Conservation (phyloP, 2,797 vertebrate species). For the Glyptemys insculpta region DNA sequence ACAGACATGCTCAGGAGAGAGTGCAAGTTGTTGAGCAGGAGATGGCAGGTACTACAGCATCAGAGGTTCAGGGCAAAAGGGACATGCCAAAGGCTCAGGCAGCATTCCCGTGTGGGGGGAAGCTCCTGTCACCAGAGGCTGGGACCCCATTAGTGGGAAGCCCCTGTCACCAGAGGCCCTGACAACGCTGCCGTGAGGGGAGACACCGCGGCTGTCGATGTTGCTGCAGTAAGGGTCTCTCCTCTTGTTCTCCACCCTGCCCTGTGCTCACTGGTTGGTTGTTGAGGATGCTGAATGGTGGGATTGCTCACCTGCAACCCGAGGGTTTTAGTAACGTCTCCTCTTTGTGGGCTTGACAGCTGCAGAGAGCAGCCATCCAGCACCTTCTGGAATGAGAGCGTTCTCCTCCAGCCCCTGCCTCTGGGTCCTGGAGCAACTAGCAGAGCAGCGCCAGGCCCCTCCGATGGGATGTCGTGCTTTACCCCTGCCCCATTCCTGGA, state of each 20-base stretch:
- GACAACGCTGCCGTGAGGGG: not conserved
- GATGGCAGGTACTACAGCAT: conserved; percentile 62
- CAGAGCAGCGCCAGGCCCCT: not conserved
- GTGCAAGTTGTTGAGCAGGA: conserved; percentile 72
- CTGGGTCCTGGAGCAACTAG: conserved; percentile 56
- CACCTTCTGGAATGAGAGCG: conserved; percentile 54
- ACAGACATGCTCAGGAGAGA: conserved; percentile 78
- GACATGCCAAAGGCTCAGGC: fast-evolving
- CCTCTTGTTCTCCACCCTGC: not conserved
- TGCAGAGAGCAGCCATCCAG: not conserved
- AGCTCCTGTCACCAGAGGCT: not conserved
- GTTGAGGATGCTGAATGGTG: not conserved
- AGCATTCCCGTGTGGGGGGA: not conserved
- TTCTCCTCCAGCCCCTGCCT: conserved; percentile 83
- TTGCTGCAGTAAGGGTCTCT: not conserved
- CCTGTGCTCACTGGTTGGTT: not conserved
- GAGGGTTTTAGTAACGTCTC: not conserved
- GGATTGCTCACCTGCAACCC: not conserved
- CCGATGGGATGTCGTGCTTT: not conserved
- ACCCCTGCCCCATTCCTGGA: conserved; percentile 77
- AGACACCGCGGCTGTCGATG: not conserved
- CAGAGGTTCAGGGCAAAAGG: not conserved
- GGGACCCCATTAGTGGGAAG: fast-evolving
- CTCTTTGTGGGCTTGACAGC: conserved; percentile 58
- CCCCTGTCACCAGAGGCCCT: not conserved